A percentile compares a stretch with the other conserved stretches of the same genome.
phyloP scores from a whole-genome alignment of 2,797 vertebrate genomes.

The Danionella dracula region DNA sequence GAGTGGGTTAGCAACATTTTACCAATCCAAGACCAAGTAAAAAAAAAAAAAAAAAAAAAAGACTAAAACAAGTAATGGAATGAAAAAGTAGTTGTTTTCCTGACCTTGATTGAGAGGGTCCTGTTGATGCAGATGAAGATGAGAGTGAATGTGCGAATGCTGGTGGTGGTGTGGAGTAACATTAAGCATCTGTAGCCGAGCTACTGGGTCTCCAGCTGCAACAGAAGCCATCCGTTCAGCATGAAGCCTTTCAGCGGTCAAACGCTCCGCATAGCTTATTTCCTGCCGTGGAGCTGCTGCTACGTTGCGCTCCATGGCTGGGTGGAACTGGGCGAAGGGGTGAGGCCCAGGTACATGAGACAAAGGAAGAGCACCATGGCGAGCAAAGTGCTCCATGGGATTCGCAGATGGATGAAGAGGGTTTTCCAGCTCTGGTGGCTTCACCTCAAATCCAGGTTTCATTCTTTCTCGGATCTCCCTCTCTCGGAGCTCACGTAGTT shows the following conservation, averaged over 20 bases:
- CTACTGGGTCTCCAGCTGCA: slow-evolving; percentile 81
- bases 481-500: slow-evolving; percentile 89
- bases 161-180: slow-evolving; percentile 98
- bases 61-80: no score
- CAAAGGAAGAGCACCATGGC: slow-evolving; percentile 87
- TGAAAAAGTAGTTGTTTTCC: no score
- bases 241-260: slow-evolving; percentile 92
- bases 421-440: slow-evolving; percentile 89
- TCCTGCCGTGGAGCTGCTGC: slow-evolving; percentile 87
- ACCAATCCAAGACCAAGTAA: no score
- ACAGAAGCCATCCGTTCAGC: slow-evolving; percentile 97
- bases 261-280: slow-evolving; percentile 91
- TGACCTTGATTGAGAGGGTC: slow-evolving; percentile 94
- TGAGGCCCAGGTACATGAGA: slow-evolving; percentile 82
- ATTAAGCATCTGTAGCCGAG: slow-evolving; percentile 96
- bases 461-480: slow-evolving; percentile 91
- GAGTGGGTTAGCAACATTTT: no score
- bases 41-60: no score
- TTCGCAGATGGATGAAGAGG: slow-evolving; percentile 83
- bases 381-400: slow-evolving; percentile 95
- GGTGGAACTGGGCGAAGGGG: slow-evolving; percentile 88
- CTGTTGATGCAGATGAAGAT: slow-evolving; percentile 97
- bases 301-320: slow-evolving; percentile 86
- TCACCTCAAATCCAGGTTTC: slow-evolving; percentile 97
- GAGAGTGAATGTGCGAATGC: slow-evolving; percentile 98